Base-by-base conservation (phyloP, 2,888 invertebrate species). In the Teinopalpus imperialis region DNA sequence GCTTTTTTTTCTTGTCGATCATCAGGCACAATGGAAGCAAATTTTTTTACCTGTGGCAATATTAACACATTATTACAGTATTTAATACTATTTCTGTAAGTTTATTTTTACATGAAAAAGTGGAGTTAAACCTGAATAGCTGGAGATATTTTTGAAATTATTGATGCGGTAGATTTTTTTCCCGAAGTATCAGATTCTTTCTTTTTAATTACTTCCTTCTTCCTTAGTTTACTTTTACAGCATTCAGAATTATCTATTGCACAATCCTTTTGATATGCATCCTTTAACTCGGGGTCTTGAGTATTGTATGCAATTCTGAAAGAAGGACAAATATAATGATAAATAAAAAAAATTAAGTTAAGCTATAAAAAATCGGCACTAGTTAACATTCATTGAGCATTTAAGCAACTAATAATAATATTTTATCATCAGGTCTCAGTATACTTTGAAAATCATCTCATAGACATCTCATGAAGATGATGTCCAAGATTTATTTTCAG, bases 261-360 rank as follows among this genome's bases (percentile, higher is more conserved):
- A 57, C 81, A 81, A 31, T 74, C 69, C 46, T 74, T 78, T 51
- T 69, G 67, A 66, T 76, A 86, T 45, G 61, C 55, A 55, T 78
- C 67, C 60, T 74, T 83, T 59, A 89, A 54, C 57, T 64, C 66
- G 7, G 76, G 64, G 58, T 90, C 85, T 54, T 82, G 66, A 41
- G 86, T 77, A 50, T 79, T 63, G 37, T 77, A 67, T 13, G 88
- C 76, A 43, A 87, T 70, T 63, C 90, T 91, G 59, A 43, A 69
- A 69, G 7, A 14, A 41, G 46, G 43, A 4, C 4, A 44, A 40
- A 23, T 24, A 5, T 13, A 23, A 23, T n/a, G n/a, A 5, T n/a
- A 23, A n/a, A 7, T 23, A 3, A n/a, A n/a, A n/a, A n/a, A n/a
- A n/a, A n/a, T n/a, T n/a, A n/a, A 3, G 4, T 16, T 3, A 16